A percentile compares a stretch with the other conserved stretches of the same genome.
phyloP scores from a whole-genome alignment of 2,113 vertebrate species.

The Myrmecophaga tridactyla region DNA sequence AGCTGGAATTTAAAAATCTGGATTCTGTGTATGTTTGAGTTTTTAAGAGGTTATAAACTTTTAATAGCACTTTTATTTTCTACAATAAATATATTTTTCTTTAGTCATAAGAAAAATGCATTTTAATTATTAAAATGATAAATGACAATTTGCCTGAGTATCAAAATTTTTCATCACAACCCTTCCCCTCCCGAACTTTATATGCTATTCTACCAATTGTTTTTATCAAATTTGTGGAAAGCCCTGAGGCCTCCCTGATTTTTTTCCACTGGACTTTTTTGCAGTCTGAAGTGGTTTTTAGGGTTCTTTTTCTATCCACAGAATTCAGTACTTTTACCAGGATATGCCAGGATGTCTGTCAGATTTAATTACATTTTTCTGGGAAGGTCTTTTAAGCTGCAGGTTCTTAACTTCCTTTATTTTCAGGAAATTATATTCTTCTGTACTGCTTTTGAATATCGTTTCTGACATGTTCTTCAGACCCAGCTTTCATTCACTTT shows the following conservation, averaged over 20 bases:
- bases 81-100: not conserved
- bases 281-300: not conserved
- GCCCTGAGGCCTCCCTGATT: not conserved
- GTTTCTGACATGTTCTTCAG: not conserved
- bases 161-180: not conserved
- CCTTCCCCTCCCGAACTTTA: not conserved
- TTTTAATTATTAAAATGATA: not conserved
- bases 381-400: not conserved
- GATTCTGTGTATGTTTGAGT: not conserved
- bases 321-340: not conserved
- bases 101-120: slow-evolving; percentile 3
- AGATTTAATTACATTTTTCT: not conserved
- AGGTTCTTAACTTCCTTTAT: not conserved
- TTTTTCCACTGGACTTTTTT: not conserved
- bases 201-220: not conserved
- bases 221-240: not conserved
- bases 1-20: not conserved
- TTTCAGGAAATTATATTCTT: not conserved
- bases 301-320: not conserved
- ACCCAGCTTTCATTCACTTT: not conserved
- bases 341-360: not conserved
- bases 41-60: not conserved
- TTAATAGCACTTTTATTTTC: not conserved
- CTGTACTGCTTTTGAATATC: not conserved
- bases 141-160: not conserved